phyloP scores from a whole-genome alignment of 2,113 vertebrate species.

The Dipodomys stephensi region DNA sequence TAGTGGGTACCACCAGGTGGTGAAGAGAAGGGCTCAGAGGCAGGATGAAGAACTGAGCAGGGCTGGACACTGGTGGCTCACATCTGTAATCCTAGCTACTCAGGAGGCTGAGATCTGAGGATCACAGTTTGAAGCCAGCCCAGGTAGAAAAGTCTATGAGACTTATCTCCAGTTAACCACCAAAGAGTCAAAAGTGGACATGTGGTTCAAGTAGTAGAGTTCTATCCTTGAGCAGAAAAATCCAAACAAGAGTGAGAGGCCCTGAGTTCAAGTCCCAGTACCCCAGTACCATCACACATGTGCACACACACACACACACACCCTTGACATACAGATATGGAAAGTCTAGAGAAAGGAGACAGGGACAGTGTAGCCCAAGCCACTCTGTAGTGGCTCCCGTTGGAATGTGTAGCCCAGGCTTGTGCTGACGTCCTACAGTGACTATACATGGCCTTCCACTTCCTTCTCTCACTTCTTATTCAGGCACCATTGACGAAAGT shows the following conservation, averaged over 20 bases:
- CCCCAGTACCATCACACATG: too few species aligned
- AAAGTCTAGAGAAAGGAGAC: not conserved
- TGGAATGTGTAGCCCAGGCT: not conserved
- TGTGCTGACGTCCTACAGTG: constrained; percentile 34
- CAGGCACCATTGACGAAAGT: constrained; percentile 59
- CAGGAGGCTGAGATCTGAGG: too few species aligned
- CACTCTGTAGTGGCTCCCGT: not conserved
- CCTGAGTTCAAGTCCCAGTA: too few species aligned
- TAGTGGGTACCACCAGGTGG: not conserved
- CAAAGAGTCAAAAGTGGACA: too few species aligned
- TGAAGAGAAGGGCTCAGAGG: not conserved
- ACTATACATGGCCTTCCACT: constrained; percentile 10
- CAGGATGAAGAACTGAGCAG: not conserved
- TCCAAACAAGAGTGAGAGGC: too few species aligned
- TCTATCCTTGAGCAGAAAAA: too few species aligned
- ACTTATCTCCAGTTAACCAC: too few species aligned
- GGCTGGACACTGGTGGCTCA: not conserved
- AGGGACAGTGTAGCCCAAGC: not conserved
- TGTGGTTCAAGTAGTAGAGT: too few species aligned
- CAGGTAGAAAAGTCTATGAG: too few species aligned
- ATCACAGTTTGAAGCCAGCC: too few species aligned
- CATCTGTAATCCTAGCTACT: too few species aligned
- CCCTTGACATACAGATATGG: not conserved
- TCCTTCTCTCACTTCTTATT: constrained; percentile 66
- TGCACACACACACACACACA: not conserved